Evolutionary conservation across 2,113 vertebrate species (phyloP).

Genomic region (Heterotilapia buettikoferi): DNA sequence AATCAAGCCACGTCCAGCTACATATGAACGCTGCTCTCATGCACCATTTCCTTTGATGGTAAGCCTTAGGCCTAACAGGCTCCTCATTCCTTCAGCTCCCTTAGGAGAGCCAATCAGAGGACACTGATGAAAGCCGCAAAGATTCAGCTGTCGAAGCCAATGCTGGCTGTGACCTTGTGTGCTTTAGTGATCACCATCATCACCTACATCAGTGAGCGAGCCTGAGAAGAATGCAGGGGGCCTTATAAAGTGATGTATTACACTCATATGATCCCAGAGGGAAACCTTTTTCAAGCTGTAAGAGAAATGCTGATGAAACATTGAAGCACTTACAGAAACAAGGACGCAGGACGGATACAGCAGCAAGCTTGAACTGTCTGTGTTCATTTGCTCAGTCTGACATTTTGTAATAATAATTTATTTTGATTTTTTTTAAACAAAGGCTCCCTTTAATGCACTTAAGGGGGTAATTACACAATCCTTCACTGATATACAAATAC

Average conservation of each 20-base stretch:
- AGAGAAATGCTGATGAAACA: background rate
- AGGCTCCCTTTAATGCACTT: background rate
- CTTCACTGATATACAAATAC: background rate
- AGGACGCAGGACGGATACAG: background rate
- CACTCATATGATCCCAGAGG: background rate
- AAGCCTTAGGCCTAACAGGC: background rate
- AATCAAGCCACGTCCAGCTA: background rate
- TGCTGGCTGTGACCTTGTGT: background rate
- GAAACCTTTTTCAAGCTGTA: background rate
- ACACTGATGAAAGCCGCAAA: conserved; percentile 36
- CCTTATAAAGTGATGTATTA: background rate
- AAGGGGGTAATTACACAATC: background rate
- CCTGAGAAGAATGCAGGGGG: background rate
- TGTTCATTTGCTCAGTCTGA: background rate
- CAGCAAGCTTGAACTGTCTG: background rate
- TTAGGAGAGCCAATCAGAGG: conserved; percentile 29
- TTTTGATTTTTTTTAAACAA: background rate
- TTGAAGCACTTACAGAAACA: background rate
- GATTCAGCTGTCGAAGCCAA: conserved; percentile 16
- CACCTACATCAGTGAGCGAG: background rate
- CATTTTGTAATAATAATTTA: background rate
- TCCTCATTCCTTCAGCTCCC: conserved; percentile 26
- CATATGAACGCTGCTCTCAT: background rate
- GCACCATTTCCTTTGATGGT: conserved; percentile 16
- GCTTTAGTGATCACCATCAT: conserved; percentile 27